phyloP scores from a whole-genome alignment of 2,888 invertebrate species.

The Drosophila acutilabella region DNA sequence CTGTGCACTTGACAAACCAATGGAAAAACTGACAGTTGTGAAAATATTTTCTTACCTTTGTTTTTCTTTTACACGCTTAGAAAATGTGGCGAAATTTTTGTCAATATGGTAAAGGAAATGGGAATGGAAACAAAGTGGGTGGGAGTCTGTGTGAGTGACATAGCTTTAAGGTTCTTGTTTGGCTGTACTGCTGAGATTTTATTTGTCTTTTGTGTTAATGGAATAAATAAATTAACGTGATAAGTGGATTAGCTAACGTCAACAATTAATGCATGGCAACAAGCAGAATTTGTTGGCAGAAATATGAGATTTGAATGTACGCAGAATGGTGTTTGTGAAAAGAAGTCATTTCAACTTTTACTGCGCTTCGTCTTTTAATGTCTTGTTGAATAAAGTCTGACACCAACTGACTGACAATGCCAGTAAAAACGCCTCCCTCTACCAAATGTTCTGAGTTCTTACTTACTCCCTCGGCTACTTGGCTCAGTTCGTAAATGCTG shows the following conservation, averaged over 20 bases:
- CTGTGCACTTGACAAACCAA: conserved; percentile 19
- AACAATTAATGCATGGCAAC: conserved; percentile 47
- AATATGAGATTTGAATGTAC: conserved; percentile 27
- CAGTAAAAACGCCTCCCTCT: not conserved
- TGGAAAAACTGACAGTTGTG: conserved; percentile 2
- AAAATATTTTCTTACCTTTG: conserved; percentile 20
- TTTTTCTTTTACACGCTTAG: not conserved
- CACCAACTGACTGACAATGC: conserved; percentile 40
- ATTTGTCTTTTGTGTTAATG: conserved; percentile 31
- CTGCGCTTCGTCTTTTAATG: conserved; percentile 54
- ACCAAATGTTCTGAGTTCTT: not conserved
- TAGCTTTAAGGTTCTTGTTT: conserved; percentile 9
- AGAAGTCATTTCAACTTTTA: conserved; percentile 67
- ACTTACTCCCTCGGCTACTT: not conserved
- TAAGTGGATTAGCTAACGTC: conserved; percentile 30
- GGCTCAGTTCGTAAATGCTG: conserved; percentile 19
- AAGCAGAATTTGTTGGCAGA: conserved; percentile 31
- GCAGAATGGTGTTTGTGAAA: conserved; percentile 17
- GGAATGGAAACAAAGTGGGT: not conserved
- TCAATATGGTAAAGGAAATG: conserved; percentile 13
- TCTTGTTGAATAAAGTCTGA: conserved; percentile 54
- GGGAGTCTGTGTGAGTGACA: not conserved
- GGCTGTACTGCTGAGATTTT: conserved; percentile 2
- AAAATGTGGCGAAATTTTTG: conserved; percentile 9
- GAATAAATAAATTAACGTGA: conserved; percentile 42